Evolutionary conservation across 2,113 vertebrate species (phyloP), one percentile per base, ranked within the genome.

Genomic region (Ctenomys sociabilis): DNA sequence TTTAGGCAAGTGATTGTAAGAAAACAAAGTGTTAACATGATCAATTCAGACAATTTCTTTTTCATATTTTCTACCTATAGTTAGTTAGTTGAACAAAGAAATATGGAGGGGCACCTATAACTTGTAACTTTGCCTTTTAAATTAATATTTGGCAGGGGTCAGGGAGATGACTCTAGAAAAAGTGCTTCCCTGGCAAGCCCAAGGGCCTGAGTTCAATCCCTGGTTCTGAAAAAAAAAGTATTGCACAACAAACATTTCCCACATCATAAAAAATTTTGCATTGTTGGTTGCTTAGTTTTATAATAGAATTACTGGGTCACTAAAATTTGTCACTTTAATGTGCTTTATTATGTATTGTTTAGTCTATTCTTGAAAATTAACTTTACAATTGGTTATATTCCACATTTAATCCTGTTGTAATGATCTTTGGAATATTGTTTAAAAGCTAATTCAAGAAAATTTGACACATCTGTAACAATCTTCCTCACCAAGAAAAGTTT

Each of bases 351-450:
- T 28, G 6, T 66, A 70, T 61, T 77, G 88, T 37, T 37, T 86
- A 73, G 45, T 43, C 24, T 94, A 63, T 61, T 87, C 59, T 72
- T 81, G 24, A 95, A 96, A 45, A 85, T 72, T n/a, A 93, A 80
- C 28, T 87, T 90, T 45, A 35, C 5, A 91, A 88, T 82, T 85
- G 54, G 19, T 70, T 91, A 73, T 92, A 61, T 93, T 82, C 45
- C 63, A 49, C 75, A 96, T 90, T 64, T 13, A 77, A 63, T 1
- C 24, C 11, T 30, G 0, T 70, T n/a, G 1, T 84, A 93, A 88
- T 28, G 26, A 22, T 91, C 21, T 73, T 91, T 85, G 13, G 17
- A 89, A 70, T 77, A 91, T 81, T 91, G 24, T 22, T 70, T 57
- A 91, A 61, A 17, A 63, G 66, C 75, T 54, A 91, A 40, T 70